phyloP scores from a whole-genome alignment of 2,113 vertebrate genomes.

The Syrrhaptes paradoxus region DNA sequence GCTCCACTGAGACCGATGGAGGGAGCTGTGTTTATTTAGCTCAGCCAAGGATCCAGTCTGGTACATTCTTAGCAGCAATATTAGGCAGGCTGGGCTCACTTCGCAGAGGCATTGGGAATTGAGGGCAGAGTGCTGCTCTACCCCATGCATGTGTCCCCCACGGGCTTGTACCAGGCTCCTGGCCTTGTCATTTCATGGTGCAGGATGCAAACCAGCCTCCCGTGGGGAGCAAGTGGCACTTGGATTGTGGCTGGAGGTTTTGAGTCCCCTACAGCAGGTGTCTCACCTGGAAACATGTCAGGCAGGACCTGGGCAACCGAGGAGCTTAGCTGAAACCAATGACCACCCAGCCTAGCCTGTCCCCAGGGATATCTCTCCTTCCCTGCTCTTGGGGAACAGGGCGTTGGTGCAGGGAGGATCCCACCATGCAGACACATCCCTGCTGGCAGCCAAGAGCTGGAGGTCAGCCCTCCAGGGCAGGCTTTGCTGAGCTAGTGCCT shows the following conservation, averaged over 20 bases:
- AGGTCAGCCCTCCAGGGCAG: neutral
- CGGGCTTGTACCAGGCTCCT: neutral
- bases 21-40: constrained; percentile 47
- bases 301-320: neutral
- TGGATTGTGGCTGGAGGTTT: neutral
- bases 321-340: neutral
- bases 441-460: neutral
- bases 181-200: neutral
- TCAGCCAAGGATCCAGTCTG: constrained; percentile 44
- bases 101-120: neutral
- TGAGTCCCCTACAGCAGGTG: neutral
- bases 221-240: neutral
- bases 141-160: neutral
- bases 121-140: neutral
- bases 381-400: neutral
- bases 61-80: constrained; percentile 50
- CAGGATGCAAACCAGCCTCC: neutral
- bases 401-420: neutral
- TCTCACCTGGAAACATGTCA: neutral
- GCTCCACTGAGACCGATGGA: constrained; percentile 15
- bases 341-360: neutral
- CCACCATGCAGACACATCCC: neutral
- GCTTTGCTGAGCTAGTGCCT: neutral
- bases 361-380: neutral
- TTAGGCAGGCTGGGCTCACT: neutral